Conservation (phyloP, 2,113 vertebrate genomes). For the Dromiciops gliroides region DNA sequence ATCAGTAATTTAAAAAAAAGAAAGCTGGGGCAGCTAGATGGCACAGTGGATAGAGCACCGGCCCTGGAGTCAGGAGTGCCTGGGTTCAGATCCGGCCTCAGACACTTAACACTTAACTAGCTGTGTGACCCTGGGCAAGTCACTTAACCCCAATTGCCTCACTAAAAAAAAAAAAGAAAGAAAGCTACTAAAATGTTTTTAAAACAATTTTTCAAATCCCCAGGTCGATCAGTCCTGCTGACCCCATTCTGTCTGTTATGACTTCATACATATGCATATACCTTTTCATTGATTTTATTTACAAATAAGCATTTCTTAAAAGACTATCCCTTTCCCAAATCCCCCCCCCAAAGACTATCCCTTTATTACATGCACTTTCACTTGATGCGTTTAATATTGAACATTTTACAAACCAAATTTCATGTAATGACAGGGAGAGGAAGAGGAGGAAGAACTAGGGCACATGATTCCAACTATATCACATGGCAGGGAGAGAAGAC, state of each 20-base stretch:
- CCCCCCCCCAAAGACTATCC: background rate
- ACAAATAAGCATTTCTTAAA: background rate
- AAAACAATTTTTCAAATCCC: background rate
- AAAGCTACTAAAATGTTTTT: background rate
- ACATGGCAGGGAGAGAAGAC: background rate
- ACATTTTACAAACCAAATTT: background rate
- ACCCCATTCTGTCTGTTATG: background rate
- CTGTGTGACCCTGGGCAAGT: too few species aligned
- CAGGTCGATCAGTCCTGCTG: background rate
- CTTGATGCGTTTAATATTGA: background rate
- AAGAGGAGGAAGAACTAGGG: background rate
- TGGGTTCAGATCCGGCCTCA: too few species aligned
- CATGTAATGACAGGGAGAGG: background rate
- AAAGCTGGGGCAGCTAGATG: too few species aligned
- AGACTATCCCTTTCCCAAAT: background rate
- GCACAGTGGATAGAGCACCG: too few species aligned
- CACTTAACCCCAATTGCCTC: too few species aligned
- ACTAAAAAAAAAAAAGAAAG: too few species aligned
- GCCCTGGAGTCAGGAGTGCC: too few species aligned
- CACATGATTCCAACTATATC: too few species aligned
- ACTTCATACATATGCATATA: background rate
- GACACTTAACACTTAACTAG: too few species aligned
- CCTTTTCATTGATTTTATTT: conserved; percentile 3
- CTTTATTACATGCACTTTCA: background rate
- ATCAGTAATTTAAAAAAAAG: too few species aligned